Percentiles rank a stretch among this genome's conserved stretches.
These are phyloP conservation scores for Halictus rubicundus DNA, from an alignment of 1,140 invertebrate genomes.

Conservation along the genomic window DNA sequence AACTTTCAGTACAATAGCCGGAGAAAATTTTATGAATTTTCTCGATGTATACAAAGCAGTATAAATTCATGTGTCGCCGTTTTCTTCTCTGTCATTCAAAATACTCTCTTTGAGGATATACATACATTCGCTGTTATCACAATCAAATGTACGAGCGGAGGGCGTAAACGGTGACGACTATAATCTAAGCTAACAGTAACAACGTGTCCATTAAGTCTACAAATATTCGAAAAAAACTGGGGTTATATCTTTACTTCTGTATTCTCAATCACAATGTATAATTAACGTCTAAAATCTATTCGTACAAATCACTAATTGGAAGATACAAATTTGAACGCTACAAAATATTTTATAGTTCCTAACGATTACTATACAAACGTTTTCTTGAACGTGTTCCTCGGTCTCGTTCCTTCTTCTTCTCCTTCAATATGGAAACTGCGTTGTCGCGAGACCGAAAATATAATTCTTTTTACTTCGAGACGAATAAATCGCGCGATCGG, in stretches of 20 bases:
- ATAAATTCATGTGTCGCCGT: constrained; percentile 21
- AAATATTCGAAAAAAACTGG: constrained; percentile 41
- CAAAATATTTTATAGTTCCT: constrained; percentile 54
- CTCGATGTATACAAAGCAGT: constrained; percentile 25
- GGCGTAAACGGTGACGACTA: constrained; percentile 31
- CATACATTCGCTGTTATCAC: constrained; percentile 45
- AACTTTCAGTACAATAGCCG: neutral
- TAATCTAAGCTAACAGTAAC: constrained; percentile 38
- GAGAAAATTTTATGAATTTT: constrained; percentile 20
- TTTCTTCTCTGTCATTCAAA: constrained; percentile 16
- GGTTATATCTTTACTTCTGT: constrained; percentile 40
- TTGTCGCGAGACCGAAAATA: constrained; percentile 9
- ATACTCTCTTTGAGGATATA: constrained; percentile 29
- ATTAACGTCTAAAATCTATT: constrained; percentile 38
- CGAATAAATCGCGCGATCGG: neutral
- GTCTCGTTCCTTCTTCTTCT: constrained; percentile 9
- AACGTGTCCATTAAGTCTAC: constrained; percentile 43
- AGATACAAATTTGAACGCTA: constrained; percentile 46
- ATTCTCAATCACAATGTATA: constrained; percentile 31
- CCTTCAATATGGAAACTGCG: constrained; percentile 11
- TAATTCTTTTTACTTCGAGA: neutral
- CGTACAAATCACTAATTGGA: constrained; percentile 45
- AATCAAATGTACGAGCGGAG: constrained; percentile 43
- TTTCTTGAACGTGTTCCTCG: constrained; percentile 20
- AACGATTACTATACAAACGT: constrained; percentile 33